Percentiles rank a stretch among this genome's conserved stretches.
These are phyloP conservation scores for Hippotragus niger DNA, from an alignment of 2,113 vertebrate genomes.

Conservation along the genomic window DNA sequence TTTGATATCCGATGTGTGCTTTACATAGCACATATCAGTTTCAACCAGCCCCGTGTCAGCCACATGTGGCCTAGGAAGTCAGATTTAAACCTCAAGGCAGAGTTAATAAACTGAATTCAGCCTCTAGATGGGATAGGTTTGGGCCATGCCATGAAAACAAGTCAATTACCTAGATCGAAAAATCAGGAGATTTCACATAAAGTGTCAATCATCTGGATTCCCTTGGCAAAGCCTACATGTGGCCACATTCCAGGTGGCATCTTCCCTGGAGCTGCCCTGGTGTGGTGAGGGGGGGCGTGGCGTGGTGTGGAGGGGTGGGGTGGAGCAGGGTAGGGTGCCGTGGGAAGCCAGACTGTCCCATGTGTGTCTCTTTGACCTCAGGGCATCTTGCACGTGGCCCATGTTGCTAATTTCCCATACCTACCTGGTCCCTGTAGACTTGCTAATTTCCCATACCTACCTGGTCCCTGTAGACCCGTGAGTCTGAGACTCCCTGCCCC, in stretches of 20 bases:
- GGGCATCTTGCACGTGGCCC: rapidly evolving
- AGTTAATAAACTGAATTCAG: not conserved
- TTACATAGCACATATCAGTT: rapidly evolving
- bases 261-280: not conserved
- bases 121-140: not conserved
- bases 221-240: not conserved
- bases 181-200: not conserved
- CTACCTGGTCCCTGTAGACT: not conserved
- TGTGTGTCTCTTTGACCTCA: rapidly evolving
- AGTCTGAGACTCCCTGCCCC: not conserved
- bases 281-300: rapidly evolving
- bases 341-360: not conserved
- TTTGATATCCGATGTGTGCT: not conserved
- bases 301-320: rapidly evolving
- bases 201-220: not conserved
- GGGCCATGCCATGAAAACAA: not conserved
- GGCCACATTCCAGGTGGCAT: rapidly evolving
- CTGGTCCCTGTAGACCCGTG: not conserved
- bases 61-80: not conserved
- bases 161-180: not conserved
- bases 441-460: not conserved
- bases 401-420: not conserved
- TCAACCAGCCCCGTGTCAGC: not conserved
- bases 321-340: rapidly evolving
- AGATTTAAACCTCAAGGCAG: not conserved